phyloP scores from a whole-genome alignment of 2,797 vertebrate genomes.

The Acrocephalus scirpaceus region DNA sequence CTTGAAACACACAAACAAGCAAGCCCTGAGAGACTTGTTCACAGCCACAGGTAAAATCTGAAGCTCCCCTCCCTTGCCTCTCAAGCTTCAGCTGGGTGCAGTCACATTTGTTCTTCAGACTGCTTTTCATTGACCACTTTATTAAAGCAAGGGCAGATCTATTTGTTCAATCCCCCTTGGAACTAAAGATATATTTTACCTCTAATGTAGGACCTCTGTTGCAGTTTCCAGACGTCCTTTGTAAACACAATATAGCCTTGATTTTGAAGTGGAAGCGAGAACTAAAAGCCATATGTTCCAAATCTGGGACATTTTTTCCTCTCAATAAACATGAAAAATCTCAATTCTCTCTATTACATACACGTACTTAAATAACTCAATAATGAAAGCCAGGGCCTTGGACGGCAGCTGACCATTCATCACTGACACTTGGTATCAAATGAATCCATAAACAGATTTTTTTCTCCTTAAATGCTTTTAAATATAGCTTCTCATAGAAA shows the following conservation, averaged over 20 bases:
- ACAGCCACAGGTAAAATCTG: background rate
- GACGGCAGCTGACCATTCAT: conserved; percentile 41
- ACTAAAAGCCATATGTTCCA: background rate
- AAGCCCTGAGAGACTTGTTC: background rate
- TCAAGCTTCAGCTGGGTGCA: background rate
- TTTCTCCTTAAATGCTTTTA: conserved; percentile 36
- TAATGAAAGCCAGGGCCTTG: conserved; percentile 52
- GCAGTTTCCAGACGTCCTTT: background rate
- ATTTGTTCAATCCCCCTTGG: background rate
- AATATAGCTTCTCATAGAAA: conserved; percentile 55
- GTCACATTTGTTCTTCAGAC: background rate
- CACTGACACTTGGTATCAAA: conserved; percentile 35
- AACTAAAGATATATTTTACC: background rate
- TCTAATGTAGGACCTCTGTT: background rate
- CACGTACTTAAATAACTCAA: background rate
- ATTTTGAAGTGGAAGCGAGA: conserved; percentile 11
- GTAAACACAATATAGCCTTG: background rate
- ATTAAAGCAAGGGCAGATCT: background rate
- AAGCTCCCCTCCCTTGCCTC: background rate
- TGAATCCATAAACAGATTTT: conserved; percentile 26
- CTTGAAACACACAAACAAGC: background rate
- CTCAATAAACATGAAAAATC: conserved; percentile 10
- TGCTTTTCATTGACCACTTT: background rate
- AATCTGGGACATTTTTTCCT: background rate
- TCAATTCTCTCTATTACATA: background rate